Base-by-base conservation (phyloP, 2,797 vertebrate species). In the Chromobotia macracanthus region DNA sequence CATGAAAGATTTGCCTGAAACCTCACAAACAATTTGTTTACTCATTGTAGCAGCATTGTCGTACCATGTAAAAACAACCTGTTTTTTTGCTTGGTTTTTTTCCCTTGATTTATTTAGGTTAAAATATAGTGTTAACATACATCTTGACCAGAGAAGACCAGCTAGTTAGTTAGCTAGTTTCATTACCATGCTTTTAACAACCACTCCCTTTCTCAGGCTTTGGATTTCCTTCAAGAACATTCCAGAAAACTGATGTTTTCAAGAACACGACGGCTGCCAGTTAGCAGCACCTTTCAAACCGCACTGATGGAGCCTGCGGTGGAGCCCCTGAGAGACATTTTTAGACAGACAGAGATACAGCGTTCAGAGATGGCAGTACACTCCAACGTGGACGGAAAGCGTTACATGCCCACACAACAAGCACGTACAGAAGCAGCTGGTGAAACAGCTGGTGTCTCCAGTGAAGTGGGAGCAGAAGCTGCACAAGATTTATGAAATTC, bases 401-500 rank as follows among this genome's bases (percentile, higher is more conserved):
- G 93, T 72, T 99, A 99, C 89, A 89, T 87, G 90, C n/a, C n/a
- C n/a, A n/a, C 92, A 94, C 4, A 83, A 92, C 0, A 84, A 82
- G 3, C 94, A 96, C 77, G 85, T 99, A 53, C 86, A 77, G 51
- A 86, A 89, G 64, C 92, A 95, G 90, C 91, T 99, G 80, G 90
- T 82, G 31, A 95, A 91, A 89, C 98, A 99, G 90, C 87, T 98
- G 86, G 93, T 95, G 48, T 95, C 92, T 0, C 96, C 98, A 0
- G 97, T 99, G 58, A 92, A 94, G 81, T 99, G 98, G 97, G 97
- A 99, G 81, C 97, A 99, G 89, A 96, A 91, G 0, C 93, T 99
- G 90, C 97, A 98, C 2, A 87, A 94, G 80, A 88, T 99, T 3
- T 99, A 95, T n/a, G n/a, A n/a, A n/a, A n/a, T n/a, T n/a, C n/a